Evolutionary conservation across 2,888 invertebrate genomes (phyloP), one percentile per base, ranked within the genome.

Genomic region (Xanthia togata): DNA sequence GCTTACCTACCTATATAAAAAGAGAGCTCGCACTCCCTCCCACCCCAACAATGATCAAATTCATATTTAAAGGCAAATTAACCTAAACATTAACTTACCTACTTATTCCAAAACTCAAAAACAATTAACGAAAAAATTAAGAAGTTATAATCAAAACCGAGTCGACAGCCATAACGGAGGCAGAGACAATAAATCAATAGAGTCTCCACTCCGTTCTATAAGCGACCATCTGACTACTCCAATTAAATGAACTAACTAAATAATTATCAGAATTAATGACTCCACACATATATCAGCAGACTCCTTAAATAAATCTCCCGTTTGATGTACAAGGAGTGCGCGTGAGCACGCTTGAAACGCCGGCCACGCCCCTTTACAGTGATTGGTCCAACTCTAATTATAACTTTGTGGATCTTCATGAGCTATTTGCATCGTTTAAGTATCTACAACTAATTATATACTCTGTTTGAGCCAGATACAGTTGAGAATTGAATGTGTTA

Each of bases 201-300:
- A 88, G 87, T 86, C 81, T 79, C 86, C 84, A 78, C 86, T 87
- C 87, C 71, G 83, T 87, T 85, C 85, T 87, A 83, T 82, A 78
- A 73, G 72, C 84, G 76, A 78, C 78, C 91, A 93, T 89, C 89
- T 93, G 95, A 94, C 96, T 93, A 91, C 89, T 91, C 95, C 94
- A 96, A 96, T 96, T 96, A 96, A 92, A 91, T 88, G 77, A 90
- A 93, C 95, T 93, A 95, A 95, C 96, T 95, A 96, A 96, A 96
- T 96, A 96, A 96, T 96, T 95, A 96, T 95, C 94, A 95, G 95
- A 94, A 96, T 96, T 96, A 96, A 96, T 96, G 95, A 93, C 88
- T 92, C 84, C 87, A 81, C 91, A 85, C 93, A 96, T 96, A 93
- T 93, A 92, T 96, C 96, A 95, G 90, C 79, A 86, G 89, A 88